Evolutionary conservation across 1,140 invertebrate genomes (phyloP).

Genomic region (Drosophila ogumai): DNA sequence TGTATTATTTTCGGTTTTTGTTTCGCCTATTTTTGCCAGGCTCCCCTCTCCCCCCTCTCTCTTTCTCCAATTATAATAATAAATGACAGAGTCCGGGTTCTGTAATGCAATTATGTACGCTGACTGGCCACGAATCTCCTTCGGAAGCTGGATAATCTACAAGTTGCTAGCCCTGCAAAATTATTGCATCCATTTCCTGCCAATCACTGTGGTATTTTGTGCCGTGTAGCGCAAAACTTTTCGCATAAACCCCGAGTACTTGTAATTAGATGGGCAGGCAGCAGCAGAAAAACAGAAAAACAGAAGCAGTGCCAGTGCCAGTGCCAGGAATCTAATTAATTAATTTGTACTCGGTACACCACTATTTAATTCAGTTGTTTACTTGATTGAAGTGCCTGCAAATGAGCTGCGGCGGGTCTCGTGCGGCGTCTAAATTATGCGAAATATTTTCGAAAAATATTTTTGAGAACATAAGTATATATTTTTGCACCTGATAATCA

Average conservation of each 20-base stretch:
- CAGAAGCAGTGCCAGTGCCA: not conserved
- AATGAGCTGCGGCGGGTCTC: not conserved
- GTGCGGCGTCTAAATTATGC: conserved; percentile 16
- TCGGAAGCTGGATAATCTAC: not conserved
- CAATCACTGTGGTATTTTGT: conserved; percentile 25
- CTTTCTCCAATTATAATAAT: conserved; percentile 72
- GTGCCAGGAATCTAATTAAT: conserved; percentile 31
- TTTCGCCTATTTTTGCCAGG: not conserved
- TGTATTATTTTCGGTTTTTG: conserved; percentile 40
- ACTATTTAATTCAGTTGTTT: conserved; percentile 39
- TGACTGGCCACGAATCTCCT: conserved; percentile 19
- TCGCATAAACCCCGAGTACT: conserved; percentile 15
- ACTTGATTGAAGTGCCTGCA: conserved; percentile 27
- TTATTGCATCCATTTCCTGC: conserved; percentile 43
- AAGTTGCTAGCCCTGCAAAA: conserved; percentile 37
- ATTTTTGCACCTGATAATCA: conserved; percentile 16
- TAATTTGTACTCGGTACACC: conserved; percentile 20
- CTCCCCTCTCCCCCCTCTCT: not conserved
- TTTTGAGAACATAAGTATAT: not conserved
- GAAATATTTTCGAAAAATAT: conserved; percentile 1
- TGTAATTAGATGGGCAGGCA: conserved; percentile 19
- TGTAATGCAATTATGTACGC: conserved; percentile 37
- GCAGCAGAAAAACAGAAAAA: not conserved
- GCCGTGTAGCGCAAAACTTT: conserved; percentile 22
- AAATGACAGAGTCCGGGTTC: conserved; percentile 52